Conservation (phyloP, 2,888 invertebrate species). For the Lithophane ornitopus region DNA sequence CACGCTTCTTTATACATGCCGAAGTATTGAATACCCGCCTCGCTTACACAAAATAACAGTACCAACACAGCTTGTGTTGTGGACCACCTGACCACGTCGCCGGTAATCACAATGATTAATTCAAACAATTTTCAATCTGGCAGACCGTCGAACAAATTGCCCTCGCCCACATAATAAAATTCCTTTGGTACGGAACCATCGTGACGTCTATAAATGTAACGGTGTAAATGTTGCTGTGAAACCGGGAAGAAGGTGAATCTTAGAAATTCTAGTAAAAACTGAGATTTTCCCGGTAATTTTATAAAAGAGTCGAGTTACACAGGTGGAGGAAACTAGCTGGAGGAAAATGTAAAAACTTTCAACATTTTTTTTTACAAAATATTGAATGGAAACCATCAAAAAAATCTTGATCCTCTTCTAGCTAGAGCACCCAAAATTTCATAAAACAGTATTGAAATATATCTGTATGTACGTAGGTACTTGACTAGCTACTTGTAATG, state of each 20-base stretch:
- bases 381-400: neutral
- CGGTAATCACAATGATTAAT: conserved; percentile 61
- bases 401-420: neutral
- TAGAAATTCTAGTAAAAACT: conserved; percentile 5
- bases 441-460: neutral
- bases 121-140: conserved; percentile 64
- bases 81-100: conserved; percentile 61
- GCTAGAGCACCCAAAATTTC: neutral
- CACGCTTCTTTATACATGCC: neutral
- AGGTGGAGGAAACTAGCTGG: neutral
- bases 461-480: neutral
- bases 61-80: conserved; percentile 22
- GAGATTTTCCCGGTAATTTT: neutral
- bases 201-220: conserved; percentile 63
- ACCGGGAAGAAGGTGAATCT: conserved; percentile 1
- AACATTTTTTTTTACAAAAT: neutral
- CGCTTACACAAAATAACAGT: conserved; percentile 37
- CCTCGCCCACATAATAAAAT: conserved; percentile 63
- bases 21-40: conserved; percentile 15
- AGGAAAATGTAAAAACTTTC: neutral
- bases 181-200: conserved; percentile 52
- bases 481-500: no score
- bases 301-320: neutral
- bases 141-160: conserved; percentile 58
- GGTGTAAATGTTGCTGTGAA: conserved; percentile 53